These are phyloP conservation scores for Colossoma macropomum DNA, from an alignment of 2,113 vertebrate genomes.

Conservation along the genomic window DNA sequence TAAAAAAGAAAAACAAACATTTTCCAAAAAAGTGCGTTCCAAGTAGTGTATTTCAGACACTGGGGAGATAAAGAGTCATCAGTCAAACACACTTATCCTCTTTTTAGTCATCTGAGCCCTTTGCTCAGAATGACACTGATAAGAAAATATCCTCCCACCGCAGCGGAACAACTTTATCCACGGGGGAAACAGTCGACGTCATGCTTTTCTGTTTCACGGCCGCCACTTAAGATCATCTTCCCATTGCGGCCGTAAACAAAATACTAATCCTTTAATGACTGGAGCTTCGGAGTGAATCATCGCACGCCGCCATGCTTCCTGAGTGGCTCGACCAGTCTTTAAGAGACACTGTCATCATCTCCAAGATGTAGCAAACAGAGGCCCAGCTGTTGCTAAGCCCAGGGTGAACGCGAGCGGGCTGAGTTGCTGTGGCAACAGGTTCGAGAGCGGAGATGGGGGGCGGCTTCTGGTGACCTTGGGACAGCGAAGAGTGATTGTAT, in stretches of 20 bases:
- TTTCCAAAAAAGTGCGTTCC: no score
- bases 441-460: not conserved
- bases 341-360: conserved; percentile 24
- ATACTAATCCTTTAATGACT: conserved; percentile 25
- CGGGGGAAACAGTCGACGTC: not conserved
- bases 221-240: not conserved
- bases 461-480: conserved; percentile 18
- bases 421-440: conserved; percentile 58
- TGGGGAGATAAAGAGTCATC: not conserved
- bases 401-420: conserved; percentile 1
- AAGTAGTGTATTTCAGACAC: no score
- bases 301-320: not conserved
- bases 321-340: not conserved
- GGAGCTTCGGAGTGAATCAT: not conserved
- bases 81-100: not conserved
- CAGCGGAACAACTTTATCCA: not conserved
- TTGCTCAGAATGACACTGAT: not conserved
- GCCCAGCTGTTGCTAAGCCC: conserved; percentile 15
- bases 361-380: not conserved
- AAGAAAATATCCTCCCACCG: not conserved
- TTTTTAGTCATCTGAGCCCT: no score
- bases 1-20: no score
- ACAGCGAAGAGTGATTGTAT: not conserved
- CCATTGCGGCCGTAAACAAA: not conserved
- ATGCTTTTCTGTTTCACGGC: not conserved